Evolutionary conservation across 1,140 invertebrate genomes (phyloP).

Genomic region (Dinoponera quadriceps): DNA sequence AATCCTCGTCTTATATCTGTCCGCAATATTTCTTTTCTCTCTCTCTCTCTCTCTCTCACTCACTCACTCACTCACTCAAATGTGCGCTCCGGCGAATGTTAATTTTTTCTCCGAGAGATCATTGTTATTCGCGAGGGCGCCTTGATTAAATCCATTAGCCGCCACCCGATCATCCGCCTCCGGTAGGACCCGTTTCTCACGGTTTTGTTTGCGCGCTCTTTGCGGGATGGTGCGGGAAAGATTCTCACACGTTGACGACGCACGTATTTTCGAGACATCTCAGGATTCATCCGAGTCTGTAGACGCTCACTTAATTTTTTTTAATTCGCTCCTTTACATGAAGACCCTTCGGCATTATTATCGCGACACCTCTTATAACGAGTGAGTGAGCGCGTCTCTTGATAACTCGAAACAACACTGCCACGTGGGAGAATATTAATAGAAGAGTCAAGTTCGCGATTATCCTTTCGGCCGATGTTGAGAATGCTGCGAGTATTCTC

Average conservation of each 20-base stretch:
- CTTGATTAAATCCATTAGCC: constrained; percentile 55
- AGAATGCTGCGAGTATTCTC: constrained; percentile 28
- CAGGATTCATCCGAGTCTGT: no score
- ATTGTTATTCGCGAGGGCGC: constrained; percentile 68
- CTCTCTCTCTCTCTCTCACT: background rate
- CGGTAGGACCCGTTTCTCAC: constrained; percentile 9
- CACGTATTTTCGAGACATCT: no score
- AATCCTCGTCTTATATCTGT: constrained; percentile 53
- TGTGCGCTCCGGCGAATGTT: constrained; percentile 68
- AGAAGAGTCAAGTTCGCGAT: constrained; percentile 4
- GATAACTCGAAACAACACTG: no score
- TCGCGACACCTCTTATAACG: no score
- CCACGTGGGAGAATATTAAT: background rate
- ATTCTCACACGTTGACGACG: no score
- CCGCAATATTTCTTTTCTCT: constrained; percentile 55
- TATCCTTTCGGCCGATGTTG: background rate
- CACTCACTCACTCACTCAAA: constrained; percentile 7
- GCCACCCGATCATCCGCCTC: background rate
- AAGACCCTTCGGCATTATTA: no score
- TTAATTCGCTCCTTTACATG: no score
- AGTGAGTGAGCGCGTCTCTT: no score
- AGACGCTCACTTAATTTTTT: no score
- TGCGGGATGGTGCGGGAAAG: background rate
- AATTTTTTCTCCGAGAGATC: constrained; percentile 74
- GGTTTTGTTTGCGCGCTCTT: background rate